Conservation (phyloP, 2,113 vertebrate species). For the Neopipo cinnamomea region DNA sequence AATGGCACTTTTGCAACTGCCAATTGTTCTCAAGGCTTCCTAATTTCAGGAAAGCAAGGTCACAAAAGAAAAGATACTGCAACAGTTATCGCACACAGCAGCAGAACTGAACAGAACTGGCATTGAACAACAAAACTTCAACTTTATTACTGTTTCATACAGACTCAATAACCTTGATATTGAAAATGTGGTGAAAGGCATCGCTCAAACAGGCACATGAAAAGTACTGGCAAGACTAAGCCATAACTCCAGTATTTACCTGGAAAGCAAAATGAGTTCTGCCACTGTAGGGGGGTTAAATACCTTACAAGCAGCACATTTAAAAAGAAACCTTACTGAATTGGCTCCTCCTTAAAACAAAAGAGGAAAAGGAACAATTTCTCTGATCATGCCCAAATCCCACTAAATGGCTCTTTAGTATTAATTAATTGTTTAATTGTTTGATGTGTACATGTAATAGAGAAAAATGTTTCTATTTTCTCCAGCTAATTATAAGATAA, state of each 20-base stretch:
- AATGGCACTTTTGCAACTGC: not conserved
- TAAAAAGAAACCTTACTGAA: not conserved
- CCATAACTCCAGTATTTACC: not conserved
- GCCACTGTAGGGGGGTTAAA: not conserved
- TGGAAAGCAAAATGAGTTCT: not conserved
- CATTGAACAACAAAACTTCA: not conserved
- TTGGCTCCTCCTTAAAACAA: not conserved
- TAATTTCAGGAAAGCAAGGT: not conserved
- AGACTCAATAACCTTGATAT: not conserved
- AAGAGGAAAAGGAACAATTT: not conserved
- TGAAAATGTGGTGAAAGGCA: not conserved
- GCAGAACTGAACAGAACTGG: not conserved
- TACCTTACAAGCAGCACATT: not conserved
- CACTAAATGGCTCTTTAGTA: not conserved
- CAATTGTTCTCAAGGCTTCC: not conserved
- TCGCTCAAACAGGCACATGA: not conserved
- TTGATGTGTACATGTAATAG: not conserved
- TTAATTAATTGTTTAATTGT: not conserved
- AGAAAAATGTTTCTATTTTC: not conserved
- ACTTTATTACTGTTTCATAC: not conserved
- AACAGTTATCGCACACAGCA: not conserved
- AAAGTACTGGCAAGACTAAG: not conserved
- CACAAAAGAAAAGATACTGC: not conserved
- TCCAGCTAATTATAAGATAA: not conserved
- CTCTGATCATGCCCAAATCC: not conserved